Conservation (phyloP, 2,797 vertebrate genomes). For the Gallirallus australis region DNA sequence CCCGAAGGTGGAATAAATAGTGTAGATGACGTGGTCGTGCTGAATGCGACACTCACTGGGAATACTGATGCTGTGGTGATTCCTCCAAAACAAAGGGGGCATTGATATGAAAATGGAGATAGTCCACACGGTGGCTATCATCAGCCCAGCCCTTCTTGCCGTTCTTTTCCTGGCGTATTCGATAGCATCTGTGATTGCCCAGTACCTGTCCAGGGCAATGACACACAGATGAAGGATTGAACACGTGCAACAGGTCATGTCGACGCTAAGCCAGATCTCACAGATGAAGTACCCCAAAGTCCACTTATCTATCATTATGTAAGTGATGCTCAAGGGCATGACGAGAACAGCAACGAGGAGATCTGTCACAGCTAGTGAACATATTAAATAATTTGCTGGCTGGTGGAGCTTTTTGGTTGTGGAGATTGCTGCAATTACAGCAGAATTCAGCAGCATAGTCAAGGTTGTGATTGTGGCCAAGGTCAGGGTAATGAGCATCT, state of each 20-base stretch:
- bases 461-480: slow-evolving; percentile 83
- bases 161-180: slow-evolving; percentile 89
- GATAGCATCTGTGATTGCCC: slow-evolving; percentile 91
- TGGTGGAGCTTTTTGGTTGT: slow-evolving; percentile 91
- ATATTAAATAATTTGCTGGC: slow-evolving; percentile 92
- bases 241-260: slow-evolving; percentile 93
- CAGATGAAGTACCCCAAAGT: slow-evolving; percentile 87
- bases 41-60: slow-evolving; percentile 84
- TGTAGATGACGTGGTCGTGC: slow-evolving; percentile 89
- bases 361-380: slow-evolving; percentile 91
- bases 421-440: slow-evolving; percentile 87
- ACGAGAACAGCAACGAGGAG: slow-evolving; percentile 89
- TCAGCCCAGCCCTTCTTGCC: slow-evolving; percentile 80
- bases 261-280: slow-evolving; percentile 89
- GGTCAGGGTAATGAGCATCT: slow-evolving; percentile 80
- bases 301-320: slow-evolving; percentile 88
- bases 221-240: slow-evolving; percentile 92
- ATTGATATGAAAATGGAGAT: slow-evolving; percentile 90
- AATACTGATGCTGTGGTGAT: slow-evolving; percentile 63
- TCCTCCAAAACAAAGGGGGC: slow-evolving; percentile 90
- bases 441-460: slow-evolving; percentile 85
- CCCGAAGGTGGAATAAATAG: slow-evolving; percentile 89
- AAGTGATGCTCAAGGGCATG: slow-evolving; percentile 91
- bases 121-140: slow-evolving; percentile 86
- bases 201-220: slow-evolving; percentile 92